These are phyloP conservation scores for Casuarius casuarius DNA, from an alignment of 2,113 vertebrate species.

Conservation along the genomic window DNA sequence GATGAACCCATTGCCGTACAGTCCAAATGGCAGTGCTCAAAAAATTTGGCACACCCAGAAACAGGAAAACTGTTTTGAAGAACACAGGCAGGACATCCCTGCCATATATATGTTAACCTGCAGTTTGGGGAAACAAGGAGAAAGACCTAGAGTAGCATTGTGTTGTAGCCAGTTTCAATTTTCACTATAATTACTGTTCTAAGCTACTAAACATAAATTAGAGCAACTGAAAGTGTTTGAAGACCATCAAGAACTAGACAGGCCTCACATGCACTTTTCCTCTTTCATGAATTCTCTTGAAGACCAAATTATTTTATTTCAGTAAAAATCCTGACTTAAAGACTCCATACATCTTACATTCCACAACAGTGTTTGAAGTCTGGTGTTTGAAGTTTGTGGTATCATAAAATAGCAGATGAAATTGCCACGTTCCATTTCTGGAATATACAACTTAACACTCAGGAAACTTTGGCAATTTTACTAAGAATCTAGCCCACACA, in stretches of 20 bases:
- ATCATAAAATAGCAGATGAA: neutral
- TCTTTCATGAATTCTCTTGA: neutral
- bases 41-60: neutral
- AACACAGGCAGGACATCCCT: neutral
- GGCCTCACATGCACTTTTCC: neutral
- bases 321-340: neutral
- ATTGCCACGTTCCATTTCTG: neutral
- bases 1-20: neutral
- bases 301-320: neutral
- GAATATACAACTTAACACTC: neutral
- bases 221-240: neutral
- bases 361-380: neutral
- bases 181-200: neutral
- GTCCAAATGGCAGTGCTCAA: neutral
- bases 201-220: neutral
- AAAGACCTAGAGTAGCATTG: neutral
- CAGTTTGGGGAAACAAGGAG: neutral
- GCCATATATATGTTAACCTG: neutral
- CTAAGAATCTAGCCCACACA: neutral
- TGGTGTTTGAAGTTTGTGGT: neutral
- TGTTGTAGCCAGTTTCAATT: neutral
- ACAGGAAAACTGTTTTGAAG: neutral
- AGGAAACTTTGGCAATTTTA: neutral
- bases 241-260: neutral
- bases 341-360: neutral